phyloP scores from a whole-genome alignment of 2,888 invertebrate genomes.

The Laothoe populi region DNA sequence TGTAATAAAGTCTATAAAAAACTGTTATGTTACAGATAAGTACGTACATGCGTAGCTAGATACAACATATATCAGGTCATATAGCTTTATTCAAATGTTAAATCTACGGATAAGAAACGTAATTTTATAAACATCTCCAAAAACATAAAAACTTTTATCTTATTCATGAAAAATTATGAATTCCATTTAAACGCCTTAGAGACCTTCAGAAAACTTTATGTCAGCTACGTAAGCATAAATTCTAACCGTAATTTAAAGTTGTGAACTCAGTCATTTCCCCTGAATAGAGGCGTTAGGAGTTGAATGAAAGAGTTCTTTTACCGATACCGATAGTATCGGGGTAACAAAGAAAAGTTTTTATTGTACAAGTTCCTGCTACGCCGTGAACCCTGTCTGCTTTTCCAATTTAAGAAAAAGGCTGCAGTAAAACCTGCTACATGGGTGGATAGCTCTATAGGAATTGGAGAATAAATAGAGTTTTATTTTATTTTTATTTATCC shows the following conservation, averaged over 20 bases:
- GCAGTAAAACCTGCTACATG: slow-evolving; percentile 59
- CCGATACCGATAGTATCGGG: slow-evolving; percentile 75
- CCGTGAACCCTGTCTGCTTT: slow-evolving; percentile 70
- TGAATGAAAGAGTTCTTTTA: slow-evolving; percentile 69
- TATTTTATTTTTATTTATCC: slow-evolving; percentile 9
- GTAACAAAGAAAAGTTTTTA: slow-evolving; percentile 84
- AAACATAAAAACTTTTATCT: slow-evolving; percentile 3
- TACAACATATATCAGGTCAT: neutral
- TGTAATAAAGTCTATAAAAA: too few relatives aligned
- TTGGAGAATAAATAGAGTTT: slow-evolving; percentile 19
- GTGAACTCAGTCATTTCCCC: slow-evolving; percentile 49
- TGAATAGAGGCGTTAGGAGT: slow-evolving; percentile 51
- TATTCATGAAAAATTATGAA: slow-evolving; percentile 7
- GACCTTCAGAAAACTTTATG: slow-evolving; percentile 30
- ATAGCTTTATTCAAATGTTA: neutral
- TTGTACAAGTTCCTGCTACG: slow-evolving; percentile 68
- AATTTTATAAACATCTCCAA: neutral
- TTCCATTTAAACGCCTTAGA: neutral
- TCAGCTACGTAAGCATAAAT: slow-evolving; percentile 32
- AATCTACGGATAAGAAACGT: too few relatives aligned
- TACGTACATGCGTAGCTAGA: too few relatives aligned
- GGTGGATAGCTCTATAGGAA: slow-evolving; percentile 11
- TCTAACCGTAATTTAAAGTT: slow-evolving; percentile 43
- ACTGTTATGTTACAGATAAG: too few relatives aligned
- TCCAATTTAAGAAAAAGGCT: slow-evolving; percentile 76